Evolutionary conservation across 2,797 vertebrate species (phyloP).

Genomic region (Sebastes kiyomatsui): DNA sequence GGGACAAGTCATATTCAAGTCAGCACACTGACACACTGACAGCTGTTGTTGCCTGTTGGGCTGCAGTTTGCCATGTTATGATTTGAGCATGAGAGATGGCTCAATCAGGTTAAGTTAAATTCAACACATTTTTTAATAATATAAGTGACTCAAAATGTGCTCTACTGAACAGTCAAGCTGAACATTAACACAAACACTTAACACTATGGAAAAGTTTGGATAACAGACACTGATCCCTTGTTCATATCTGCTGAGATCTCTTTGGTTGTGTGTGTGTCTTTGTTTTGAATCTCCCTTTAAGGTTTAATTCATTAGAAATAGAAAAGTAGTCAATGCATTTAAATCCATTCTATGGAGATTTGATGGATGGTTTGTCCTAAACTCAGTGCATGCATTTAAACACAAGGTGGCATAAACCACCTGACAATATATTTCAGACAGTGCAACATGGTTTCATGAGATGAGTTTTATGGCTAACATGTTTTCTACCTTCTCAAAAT

Average conservation of each 20-base stretch:
- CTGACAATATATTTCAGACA: background rate
- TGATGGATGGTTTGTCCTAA: background rate
- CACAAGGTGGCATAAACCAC: constrained; percentile 22
- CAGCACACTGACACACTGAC: no score
- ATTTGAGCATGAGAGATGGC: no score
- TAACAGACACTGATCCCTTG: background rate
- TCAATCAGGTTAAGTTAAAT: no score
- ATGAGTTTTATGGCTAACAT: no score
- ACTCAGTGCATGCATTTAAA: background rate
- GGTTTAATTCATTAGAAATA: background rate
- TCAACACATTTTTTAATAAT: no score
- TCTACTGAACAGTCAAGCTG: no score
- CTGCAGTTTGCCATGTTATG: no score
- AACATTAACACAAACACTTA: no score
- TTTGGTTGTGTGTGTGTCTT: background rate
- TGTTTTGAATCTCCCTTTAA: background rate
- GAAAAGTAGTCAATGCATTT: background rate
- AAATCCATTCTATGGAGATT: background rate
- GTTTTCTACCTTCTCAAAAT: background rate
- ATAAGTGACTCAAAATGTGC: no score
- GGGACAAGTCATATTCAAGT: no score
- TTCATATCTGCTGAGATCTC: background rate
- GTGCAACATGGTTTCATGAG: no score
- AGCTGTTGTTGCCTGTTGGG: no score
- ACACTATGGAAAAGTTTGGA: background rate